Evolutionary conservation across 2,888 invertebrate species (phyloP).

Genomic region (Eristalis intricaria): DNA sequence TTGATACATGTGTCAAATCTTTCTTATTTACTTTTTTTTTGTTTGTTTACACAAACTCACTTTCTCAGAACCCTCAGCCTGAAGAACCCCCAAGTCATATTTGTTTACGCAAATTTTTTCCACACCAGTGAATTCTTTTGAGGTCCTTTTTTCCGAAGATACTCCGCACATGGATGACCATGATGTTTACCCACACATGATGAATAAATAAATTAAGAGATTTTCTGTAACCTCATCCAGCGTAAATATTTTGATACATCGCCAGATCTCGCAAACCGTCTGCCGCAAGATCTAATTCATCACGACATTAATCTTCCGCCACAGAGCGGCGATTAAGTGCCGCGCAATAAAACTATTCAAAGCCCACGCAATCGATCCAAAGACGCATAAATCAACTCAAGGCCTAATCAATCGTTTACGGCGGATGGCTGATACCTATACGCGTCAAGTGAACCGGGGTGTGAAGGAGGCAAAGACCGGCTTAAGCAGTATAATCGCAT

Average conservation of each 20-base stretch:
- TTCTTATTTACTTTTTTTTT: too few species aligned
- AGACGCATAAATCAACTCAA: slow-evolving; percentile 7
- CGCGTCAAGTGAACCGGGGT: slow-evolving; percentile 1
- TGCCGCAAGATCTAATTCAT: too few species aligned
- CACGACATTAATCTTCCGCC: not conserved
- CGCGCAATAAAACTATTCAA: slow-evolving; percentile 9
- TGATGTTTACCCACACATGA: not conserved
- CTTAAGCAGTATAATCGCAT: slow-evolving; percentile 32
- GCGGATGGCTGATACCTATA: not conserved
- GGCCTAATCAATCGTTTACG: slow-evolving; percentile 47
- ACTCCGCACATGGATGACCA: too few species aligned
- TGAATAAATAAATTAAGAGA: not conserved
- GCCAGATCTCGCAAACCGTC: not conserved
- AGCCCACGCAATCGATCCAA: not conserved
- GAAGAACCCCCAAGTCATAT: too few species aligned
- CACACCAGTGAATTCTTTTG: too few species aligned
- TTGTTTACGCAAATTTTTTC: too few species aligned
- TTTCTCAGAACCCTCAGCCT: too few species aligned
- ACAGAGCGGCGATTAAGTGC: not conserved
- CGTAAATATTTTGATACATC: not conserved
- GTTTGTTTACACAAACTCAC: too few species aligned
- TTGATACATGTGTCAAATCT: too few species aligned
- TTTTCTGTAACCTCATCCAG: not conserved
- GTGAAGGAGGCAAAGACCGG: not conserved
- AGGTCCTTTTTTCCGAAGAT: too few species aligned